phyloP scores from a whole-genome alignment of 2,797 vertebrate species.

The Carduelis carduelis region DNA sequence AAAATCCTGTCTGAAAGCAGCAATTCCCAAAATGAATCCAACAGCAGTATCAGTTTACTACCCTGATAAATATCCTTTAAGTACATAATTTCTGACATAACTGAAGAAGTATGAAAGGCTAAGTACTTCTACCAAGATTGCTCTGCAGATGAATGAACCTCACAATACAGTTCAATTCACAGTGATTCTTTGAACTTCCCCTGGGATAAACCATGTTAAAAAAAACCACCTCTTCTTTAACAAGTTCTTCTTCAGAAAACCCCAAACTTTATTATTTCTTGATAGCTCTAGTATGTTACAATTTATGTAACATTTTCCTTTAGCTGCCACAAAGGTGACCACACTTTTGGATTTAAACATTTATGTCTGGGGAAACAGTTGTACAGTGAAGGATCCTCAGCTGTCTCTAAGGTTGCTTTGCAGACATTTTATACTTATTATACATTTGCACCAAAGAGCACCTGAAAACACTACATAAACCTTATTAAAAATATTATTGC shows the following conservation, averaged over 20 bases:
- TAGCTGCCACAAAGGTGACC: not conserved
- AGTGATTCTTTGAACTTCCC: not conserved
- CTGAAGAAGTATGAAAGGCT: not conserved
- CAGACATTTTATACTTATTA: not conserved
- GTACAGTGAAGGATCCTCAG: not conserved
- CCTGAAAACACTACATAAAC: not conserved
- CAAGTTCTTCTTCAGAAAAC: not conserved
- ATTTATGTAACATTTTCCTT: not conserved
- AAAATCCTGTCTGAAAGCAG: slow-evolving; percentile 25
- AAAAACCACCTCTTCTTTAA: not conserved
- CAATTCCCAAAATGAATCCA: slow-evolving; percentile 26
- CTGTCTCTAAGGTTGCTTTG: not conserved
- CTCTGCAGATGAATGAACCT: not conserved
- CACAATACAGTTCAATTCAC: not conserved
- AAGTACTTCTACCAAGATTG: not conserved
- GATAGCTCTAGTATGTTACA: not conserved
- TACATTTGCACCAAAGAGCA: not conserved
- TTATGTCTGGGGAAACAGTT: not conserved
- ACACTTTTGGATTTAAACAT: not conserved
- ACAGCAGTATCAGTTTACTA: slow-evolving; percentile 4
- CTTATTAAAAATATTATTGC: not conserved
- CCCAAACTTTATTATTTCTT: not conserved
- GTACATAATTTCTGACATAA: slow-evolving; percentile 35
- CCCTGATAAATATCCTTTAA: slow-evolving; percentile 28
- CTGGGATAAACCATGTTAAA: not conserved